Percentiles rank a stretch among this genome's conserved stretches.
Conservation (phyloP, 2,113 vertebrate genomes). For the Spermophilus dauricus region DNA sequence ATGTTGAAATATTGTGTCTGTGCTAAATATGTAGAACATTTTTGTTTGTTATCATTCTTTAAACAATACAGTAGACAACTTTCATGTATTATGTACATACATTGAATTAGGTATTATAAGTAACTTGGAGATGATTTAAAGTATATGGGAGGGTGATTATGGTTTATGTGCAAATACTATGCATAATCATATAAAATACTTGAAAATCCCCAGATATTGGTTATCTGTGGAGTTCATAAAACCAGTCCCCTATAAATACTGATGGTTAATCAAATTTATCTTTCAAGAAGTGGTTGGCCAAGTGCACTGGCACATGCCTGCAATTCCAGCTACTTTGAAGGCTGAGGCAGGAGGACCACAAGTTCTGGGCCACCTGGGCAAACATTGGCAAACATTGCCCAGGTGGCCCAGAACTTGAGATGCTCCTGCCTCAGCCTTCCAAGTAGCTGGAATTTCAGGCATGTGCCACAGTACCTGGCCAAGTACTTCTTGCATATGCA, state of each 20-base stretch:
- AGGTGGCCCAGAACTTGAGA: no score
- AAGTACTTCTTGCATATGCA: neutral
- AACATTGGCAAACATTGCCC: no score
- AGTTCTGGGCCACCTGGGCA: neutral
- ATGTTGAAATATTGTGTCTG: neutral
- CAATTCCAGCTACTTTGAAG: neutral
- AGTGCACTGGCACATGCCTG: neutral
- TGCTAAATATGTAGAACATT: neutral
- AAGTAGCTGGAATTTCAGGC: no score
- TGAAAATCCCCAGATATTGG: neutral
- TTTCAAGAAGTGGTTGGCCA: neutral
- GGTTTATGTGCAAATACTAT: neutral
- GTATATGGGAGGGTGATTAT: neutral
- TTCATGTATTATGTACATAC: no score
- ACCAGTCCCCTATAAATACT: neutral
- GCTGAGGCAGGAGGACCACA: neutral
- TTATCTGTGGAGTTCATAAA: neutral
- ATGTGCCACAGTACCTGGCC: neutral
- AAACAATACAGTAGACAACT: neutral
- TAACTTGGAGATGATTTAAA: neutral
- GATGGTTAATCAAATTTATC: neutral
- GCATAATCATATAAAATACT: neutral
- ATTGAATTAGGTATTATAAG: neutral
- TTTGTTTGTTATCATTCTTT: neutral
- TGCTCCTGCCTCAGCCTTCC: no score